Percentiles rank a stretch among this genome's conserved stretches.
Evolutionary conservation across 2,113 vertebrate species (phyloP).

Genomic region (Anser cygnoides): DNA sequence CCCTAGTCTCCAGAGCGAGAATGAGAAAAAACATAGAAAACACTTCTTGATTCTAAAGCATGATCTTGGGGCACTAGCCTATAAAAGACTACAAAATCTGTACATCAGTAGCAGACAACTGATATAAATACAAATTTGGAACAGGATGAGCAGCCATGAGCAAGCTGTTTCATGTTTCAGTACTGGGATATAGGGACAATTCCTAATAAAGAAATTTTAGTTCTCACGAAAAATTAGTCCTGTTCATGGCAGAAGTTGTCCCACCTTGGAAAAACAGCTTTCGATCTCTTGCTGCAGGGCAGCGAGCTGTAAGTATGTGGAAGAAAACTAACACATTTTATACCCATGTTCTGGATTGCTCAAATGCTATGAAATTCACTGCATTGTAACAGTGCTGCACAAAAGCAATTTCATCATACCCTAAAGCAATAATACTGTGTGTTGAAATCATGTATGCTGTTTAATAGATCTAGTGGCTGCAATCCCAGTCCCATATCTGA

Average conservation of each 20-base stretch:
- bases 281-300: background rate
- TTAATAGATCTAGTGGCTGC: background rate
- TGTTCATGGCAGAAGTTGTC: background rate
- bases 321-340: background rate
- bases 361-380: background rate
- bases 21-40: background rate
- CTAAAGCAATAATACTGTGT: background rate
- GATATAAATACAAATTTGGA: background rate
- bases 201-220: background rate
- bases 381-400: background rate
- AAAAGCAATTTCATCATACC: constrained; percentile 14
- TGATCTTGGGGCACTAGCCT: background rate
- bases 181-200: background rate
- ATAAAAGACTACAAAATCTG: background rate
- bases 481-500: background rate
- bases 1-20: background rate
- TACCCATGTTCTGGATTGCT: background rate
- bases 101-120: background rate
- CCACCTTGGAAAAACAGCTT: background rate
- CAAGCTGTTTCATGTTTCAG: background rate
- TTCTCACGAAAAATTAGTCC: background rate
- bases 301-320: background rate
- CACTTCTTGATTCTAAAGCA: background rate
- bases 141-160: background rate
- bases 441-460: background rate